Evolutionary conservation across 2,888 invertebrate genomes (phyloP).

Genomic region (Clitarchus hookeri): DNA sequence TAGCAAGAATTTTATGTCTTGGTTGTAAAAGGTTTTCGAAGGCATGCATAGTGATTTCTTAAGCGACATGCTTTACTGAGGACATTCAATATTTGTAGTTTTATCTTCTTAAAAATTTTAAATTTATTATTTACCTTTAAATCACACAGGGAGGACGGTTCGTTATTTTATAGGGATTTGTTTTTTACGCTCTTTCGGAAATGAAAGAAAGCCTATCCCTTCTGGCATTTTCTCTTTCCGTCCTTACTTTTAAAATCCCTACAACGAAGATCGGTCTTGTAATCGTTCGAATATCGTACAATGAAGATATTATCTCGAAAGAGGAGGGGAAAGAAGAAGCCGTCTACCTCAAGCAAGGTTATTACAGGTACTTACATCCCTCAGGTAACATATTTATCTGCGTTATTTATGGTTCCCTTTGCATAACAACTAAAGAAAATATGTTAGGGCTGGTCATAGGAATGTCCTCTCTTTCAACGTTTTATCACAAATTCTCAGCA

Average conservation of each 20-base stretch:
- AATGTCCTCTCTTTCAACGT: neutral
- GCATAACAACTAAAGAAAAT: neutral
- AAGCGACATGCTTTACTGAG: too few relatives aligned
- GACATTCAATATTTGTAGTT: too few relatives aligned
- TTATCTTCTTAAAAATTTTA: too few relatives aligned
- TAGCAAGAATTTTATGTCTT: too few relatives aligned
- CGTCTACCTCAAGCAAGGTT: neutral
- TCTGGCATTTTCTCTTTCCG: neutral
- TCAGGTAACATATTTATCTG: conserved; percentile 5
- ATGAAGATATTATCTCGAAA: neutral
- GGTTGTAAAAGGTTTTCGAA: too few relatives aligned
- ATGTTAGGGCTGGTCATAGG: neutral
- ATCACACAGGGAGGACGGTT: too few relatives aligned
- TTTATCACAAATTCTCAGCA: neutral
- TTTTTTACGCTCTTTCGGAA: neutral
- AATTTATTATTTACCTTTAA: too few relatives aligned
- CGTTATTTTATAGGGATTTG: too few relatives aligned
- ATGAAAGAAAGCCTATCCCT: neutral
- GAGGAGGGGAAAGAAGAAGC: neutral
- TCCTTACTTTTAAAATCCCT: neutral
- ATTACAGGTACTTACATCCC: neutral
- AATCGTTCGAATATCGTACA: conserved; percentile 1
- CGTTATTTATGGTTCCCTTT: neutral
- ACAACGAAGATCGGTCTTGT: neutral
- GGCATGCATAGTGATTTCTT: too few relatives aligned